Evolutionary conservation across 1,140 invertebrate genomes (phyloP).

Genomic region (Psix sp.): DNA sequence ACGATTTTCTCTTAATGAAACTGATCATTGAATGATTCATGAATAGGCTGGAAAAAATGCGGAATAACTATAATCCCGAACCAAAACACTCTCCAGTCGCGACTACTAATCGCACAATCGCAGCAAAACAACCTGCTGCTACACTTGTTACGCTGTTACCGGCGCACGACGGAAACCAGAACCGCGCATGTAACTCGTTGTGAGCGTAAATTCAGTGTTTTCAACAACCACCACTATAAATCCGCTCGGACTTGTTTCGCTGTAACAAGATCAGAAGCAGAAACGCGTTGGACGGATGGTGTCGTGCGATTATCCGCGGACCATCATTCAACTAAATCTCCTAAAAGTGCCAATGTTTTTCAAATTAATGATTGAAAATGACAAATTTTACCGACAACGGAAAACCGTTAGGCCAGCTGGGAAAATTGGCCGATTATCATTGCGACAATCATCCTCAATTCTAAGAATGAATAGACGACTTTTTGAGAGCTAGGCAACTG

Average conservation of each 20-base stretch:
- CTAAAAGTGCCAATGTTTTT: too few relatives aligned
- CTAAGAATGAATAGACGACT: constrained; percentile 16
- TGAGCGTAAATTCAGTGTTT: constrained; percentile 42
- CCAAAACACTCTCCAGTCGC: neutral
- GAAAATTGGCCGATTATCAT: constrained; percentile 21
- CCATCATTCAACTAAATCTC: too few relatives aligned
- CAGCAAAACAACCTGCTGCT: constrained; percentile 34
- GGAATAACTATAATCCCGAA: constrained; percentile 1
- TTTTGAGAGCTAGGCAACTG: constrained; percentile 68
- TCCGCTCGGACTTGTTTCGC: constrained; percentile 32
- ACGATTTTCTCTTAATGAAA: constrained; percentile 3
- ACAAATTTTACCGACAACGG: neutral
- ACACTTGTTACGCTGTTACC: constrained; percentile 38
- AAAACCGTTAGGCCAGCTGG: constrained; percentile 11
- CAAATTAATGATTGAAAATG: neutral
- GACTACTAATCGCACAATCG: constrained; percentile 16
- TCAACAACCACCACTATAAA: constrained; percentile 24
- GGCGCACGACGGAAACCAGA: constrained; percentile 26
- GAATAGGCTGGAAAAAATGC: neutral
- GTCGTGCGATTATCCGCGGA: too few relatives aligned
- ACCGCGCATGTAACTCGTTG: constrained; percentile 25
- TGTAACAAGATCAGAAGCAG: constrained; percentile 32
- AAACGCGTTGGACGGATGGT: constrained; percentile 1
- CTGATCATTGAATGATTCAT: constrained; percentile 7
- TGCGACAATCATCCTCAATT: constrained; percentile 40